A percentile compares a stretch with the other conserved stretches of the same genome.
These are phyloP conservation scores for Trisateles emortualis DNA, from an alignment of 2,888 invertebrate genomes.

Conservation along the genomic window DNA sequence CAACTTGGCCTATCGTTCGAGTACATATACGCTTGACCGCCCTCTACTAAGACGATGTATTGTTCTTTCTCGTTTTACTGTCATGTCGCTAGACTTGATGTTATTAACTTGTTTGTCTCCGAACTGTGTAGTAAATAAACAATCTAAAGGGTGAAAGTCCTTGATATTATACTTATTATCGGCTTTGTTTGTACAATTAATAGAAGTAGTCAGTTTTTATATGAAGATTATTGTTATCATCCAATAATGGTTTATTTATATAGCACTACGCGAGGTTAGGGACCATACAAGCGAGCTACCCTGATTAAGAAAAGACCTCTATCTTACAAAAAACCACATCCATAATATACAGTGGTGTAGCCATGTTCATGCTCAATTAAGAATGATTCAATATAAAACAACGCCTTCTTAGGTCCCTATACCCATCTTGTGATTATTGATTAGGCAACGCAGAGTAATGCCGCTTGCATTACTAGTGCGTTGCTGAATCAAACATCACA, in stretches of 20 bases:
- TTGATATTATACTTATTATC: slow-evolving; percentile 49
- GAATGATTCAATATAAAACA: no score
- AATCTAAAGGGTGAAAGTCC: slow-evolving; percentile 49
- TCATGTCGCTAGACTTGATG: slow-evolving; percentile 32
- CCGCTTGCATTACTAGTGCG: no score
- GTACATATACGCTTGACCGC: slow-evolving; percentile 32
- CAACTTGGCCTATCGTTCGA: slow-evolving; percentile 14
- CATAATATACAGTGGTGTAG: no score
- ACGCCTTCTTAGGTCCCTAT: no score
- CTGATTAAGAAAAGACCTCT: no score
- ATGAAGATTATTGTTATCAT: slow-evolving; percentile 5
- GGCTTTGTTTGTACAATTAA: slow-evolving; percentile 33
- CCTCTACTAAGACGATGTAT: slow-evolving; percentile 35
- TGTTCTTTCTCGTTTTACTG: slow-evolving; percentile 44
- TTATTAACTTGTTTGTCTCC: slow-evolving; percentile 53
- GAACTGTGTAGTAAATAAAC: slow-evolving; percentile 37
- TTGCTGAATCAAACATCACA: no score
- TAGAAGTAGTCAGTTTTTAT: slow-evolving; percentile 19
- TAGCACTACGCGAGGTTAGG: no score
- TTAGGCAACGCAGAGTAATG: no score
- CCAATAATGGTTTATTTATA: not conserved
- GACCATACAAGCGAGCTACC: no score
- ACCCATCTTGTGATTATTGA: no score
- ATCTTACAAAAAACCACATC: no score
- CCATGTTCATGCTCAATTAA: no score